A percentile compares a stretch with the other conserved stretches of the same genome.
These are phyloP conservation scores for Hyperopisus bebe DNA, from an alignment of 2,113 vertebrate genomes.

Conservation along the genomic window DNA sequence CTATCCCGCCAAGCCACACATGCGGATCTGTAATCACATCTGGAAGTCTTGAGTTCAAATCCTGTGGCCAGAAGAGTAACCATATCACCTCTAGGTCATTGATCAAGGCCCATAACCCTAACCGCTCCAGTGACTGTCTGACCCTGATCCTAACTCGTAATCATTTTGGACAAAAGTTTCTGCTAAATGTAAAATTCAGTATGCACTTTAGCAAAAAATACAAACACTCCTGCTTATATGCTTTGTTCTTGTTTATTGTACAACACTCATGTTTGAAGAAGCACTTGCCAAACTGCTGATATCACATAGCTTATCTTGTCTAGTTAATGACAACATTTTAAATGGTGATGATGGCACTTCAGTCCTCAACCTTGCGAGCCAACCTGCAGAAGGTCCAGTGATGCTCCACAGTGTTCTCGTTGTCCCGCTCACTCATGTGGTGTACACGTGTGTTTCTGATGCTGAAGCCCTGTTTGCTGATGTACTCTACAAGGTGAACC, in stretches of 20 bases:
- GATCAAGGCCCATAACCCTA: not conserved
- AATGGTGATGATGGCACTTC: conserved; percentile 26
- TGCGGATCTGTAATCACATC: not conserved
- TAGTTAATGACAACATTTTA: not conserved
- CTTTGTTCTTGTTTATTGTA: not conserved
- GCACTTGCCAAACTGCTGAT: not conserved
- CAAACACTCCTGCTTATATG: not conserved
- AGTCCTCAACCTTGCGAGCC: conserved; percentile 77
- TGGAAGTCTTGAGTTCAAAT: not conserved
- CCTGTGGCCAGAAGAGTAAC: not conserved
- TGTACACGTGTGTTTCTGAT: conserved; percentile 78
- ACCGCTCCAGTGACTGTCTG: not conserved
- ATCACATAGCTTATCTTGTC: not conserved
- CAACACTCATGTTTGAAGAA: not conserved
- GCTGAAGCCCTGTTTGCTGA: conserved; percentile 79
- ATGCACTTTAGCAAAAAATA: not conserved
- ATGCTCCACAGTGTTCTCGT: conserved; percentile 81
- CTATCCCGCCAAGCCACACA: not conserved
- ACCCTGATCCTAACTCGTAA: not conserved
- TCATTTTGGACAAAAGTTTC: not conserved
- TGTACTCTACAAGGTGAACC: conserved; percentile 79
- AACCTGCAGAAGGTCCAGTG: conserved; percentile 82
- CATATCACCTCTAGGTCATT: not conserved
- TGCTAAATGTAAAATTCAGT: not conserved
- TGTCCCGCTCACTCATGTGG: conserved; percentile 81